Evolutionary conservation across 2,113 vertebrate species (phyloP).

Genomic region (Crotalus tigris): DNA sequence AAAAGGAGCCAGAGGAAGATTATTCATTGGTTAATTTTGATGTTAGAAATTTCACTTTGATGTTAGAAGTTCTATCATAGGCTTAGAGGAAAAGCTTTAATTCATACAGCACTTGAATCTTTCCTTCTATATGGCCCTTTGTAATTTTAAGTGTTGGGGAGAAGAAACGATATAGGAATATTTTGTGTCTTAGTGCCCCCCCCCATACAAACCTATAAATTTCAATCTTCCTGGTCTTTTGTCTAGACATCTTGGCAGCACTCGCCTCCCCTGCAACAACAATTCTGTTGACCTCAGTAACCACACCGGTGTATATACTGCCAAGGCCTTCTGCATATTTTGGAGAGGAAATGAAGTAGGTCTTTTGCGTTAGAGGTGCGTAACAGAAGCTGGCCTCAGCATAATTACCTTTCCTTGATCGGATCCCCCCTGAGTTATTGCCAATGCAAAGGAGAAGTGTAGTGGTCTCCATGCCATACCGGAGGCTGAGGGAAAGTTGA

Average conservation of each 20-base stretch:
- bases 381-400: conserved; percentile 92
- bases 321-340: conserved; percentile 89
- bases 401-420: conserved; percentile 83
- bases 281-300: conserved; percentile 86
- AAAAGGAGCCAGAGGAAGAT: not conserved
- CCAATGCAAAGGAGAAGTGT: conserved; percentile 91
- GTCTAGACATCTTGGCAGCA: conserved; percentile 79
- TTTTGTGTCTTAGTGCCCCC: not conserved
- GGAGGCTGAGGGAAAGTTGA: conserved; percentile 76
- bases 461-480: conserved; percentile 96
- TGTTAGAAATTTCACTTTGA: not conserved
- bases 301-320: conserved; percentile 83
- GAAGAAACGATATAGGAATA: not conserved
- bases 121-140: not conserved
- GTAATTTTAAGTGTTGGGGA: not conserved
- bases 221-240: conserved; percentile 83
- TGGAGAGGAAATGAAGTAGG: conserved; percentile 92
- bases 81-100: not conserved
- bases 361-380: conserved; percentile 77
- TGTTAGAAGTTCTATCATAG: not conserved
- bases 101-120: not conserved
- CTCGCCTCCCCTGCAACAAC: conserved; percentile 90
- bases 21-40: not conserved
- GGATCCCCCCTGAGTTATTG: conserved; percentile 85
- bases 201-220: conserved; percentile 85